phyloP scores from a whole-genome alignment of 2,888 invertebrate species.

The Herminia tarsipennalis region DNA sequence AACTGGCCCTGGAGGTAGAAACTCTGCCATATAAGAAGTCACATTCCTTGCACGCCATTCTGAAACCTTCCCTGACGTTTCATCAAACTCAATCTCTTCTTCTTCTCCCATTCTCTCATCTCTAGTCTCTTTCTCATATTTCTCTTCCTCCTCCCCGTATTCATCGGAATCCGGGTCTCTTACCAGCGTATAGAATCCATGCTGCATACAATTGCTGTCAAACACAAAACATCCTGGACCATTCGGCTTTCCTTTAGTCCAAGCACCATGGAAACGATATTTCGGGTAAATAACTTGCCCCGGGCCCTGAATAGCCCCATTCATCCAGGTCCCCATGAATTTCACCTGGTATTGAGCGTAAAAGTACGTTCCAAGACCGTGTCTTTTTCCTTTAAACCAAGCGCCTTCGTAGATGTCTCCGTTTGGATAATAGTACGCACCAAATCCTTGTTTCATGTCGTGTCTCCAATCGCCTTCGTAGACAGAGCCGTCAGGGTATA shows the following conservation, averaged over 20 bases:
- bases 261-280: conserved; percentile 89
- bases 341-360: conserved; percentile 86
- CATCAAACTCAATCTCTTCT: conserved; percentile 72
- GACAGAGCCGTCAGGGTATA: conserved; percentile 94
- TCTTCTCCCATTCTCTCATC: conserved; percentile 76
- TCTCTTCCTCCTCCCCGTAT: conserved; percentile 76
- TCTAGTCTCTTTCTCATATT: conserved; percentile 68
- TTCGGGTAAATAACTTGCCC: conserved; percentile 89
- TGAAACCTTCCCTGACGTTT: conserved; percentile 70
- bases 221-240: conserved; percentile 92
- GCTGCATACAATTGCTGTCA: conserved; percentile 90
- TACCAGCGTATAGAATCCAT: conserved; percentile 88
- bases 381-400: conserved; percentile 90
- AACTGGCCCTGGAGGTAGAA: conserved; percentile 89
- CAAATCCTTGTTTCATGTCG: conserved; percentile 90
- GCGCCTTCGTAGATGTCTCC: conserved; percentile 93
- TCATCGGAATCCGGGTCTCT: conserved; percentile 81
- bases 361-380: conserved; percentile 92
- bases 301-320: conserved; percentile 90
- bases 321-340: conserved; percentile 91
- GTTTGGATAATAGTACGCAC: conserved; percentile 90
- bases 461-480: conserved; percentile 94
- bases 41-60: conserved; percentile 90
- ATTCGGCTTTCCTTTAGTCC: conserved; percentile 89
- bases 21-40: conserved; percentile 88